These are phyloP conservation scores for Athene noctua DNA, from an alignment of 2,113 vertebrate genomes.

Conservation along the genomic window DNA sequence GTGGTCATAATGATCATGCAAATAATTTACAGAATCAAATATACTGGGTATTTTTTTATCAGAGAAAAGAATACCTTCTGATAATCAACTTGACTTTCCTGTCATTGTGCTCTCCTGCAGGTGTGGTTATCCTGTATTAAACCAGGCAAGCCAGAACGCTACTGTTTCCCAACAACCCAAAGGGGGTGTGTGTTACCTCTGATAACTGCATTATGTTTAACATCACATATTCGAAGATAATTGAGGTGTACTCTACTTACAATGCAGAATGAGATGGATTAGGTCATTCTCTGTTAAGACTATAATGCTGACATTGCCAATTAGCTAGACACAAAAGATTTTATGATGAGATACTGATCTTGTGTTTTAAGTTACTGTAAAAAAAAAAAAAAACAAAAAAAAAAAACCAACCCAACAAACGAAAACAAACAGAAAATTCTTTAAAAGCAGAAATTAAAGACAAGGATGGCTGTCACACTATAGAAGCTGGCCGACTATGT, in stretches of 20 bases:
- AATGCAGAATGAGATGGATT: neutral
- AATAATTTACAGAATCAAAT: neutral
- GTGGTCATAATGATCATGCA: neutral
- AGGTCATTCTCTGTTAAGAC: neutral
- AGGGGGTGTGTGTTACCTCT: neutral
- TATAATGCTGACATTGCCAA: neutral
- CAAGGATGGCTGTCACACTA: neutral
- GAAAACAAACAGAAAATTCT: neutral
- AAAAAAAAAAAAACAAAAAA: neutral
- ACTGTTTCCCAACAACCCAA: neutral
- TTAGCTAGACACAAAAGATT: neutral
- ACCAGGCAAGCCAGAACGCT: neutral
- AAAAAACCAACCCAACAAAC: too few relatives aligned
- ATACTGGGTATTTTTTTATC: neutral
- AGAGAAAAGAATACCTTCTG: neutral
- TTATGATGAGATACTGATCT: neutral
- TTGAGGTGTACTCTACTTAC: neutral
- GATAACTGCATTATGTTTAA: neutral
- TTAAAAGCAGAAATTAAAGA: neutral
- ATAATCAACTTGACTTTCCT: constrained; percentile 33
- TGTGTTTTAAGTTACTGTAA: neutral
- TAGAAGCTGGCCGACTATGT: neutral
- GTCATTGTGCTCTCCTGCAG: neutral
- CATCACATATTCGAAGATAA: neutral
- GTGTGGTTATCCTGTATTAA: constrained; percentile 42